Conservation (phyloP, 2,113 vertebrate species). For the Tichodroma muraria region DNA sequence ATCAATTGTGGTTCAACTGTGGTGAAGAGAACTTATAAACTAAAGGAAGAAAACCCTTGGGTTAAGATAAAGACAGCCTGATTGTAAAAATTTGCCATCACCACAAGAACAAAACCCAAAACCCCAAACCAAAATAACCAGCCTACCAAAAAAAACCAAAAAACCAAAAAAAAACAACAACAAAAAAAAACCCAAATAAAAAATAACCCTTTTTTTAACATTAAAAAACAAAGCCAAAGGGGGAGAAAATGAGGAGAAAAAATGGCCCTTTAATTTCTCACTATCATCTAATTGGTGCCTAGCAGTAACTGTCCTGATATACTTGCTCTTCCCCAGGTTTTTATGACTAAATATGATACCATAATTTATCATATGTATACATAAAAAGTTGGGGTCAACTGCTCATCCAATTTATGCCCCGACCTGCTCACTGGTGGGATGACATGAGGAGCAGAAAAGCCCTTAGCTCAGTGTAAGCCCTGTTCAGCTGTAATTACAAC, state of each 20-base stretch:
- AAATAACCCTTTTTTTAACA: not conserved
- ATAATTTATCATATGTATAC: not conserved
- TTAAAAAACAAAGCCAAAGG: not conserved
- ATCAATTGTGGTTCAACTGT: not conserved
- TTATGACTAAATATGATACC: not conserved
- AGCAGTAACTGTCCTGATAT: not conserved
- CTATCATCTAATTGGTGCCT: not conserved
- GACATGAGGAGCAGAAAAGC: not conserved
- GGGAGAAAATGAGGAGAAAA: accelerated
- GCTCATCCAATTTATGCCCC: not conserved
- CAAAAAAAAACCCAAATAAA: not conserved
- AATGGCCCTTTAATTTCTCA: not conserved
- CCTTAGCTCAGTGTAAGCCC: not conserved
- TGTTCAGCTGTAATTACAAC: not conserved
- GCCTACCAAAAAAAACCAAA: not conserved
- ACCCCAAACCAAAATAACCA: not conserved
- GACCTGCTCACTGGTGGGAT: not conserved
- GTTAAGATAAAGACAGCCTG: not conserved
- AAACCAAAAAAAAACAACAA: no score
- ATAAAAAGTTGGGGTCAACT: accelerated
- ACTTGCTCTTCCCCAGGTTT: not conserved
- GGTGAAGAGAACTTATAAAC: not conserved
- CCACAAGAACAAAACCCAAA: not conserved
- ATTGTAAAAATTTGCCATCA: not conserved
- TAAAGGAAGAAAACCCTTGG: not conserved